phyloP scores from a whole-genome alignment of 2,797 vertebrate species.

The Lagodon rhomboides region DNA sequence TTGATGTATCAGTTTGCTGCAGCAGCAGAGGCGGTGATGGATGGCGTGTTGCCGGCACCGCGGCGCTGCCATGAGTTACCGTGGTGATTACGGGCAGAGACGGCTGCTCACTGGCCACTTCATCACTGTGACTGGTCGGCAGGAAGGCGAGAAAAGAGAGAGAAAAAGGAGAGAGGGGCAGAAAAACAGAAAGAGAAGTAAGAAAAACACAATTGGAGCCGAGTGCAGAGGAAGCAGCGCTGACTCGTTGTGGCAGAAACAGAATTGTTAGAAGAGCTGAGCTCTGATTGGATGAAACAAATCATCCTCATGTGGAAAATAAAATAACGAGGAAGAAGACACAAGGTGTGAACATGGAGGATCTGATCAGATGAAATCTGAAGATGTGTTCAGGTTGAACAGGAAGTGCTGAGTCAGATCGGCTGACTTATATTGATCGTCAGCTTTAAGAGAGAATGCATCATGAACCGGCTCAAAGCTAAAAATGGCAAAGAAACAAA shows the following conservation, averaged over 20 bases:
- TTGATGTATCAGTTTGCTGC: constrained; percentile 78
- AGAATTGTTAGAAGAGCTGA: constrained; percentile 26
- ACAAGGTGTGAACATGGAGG: neutral
- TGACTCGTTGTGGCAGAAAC: constrained; percentile 53
- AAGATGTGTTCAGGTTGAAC: too few relatives aligned
- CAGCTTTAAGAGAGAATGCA: too few relatives aligned
- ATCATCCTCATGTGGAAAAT: neutral
- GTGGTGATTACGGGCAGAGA: constrained; percentile 84
- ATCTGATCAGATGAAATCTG: neutral
- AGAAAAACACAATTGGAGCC: constrained; percentile 65
- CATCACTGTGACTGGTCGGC: constrained; percentile 82
- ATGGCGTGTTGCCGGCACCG: constrained; percentile 70
- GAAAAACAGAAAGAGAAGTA: constrained; percentile 56
- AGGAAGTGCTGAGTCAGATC: neutral
- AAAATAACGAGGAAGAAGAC: neutral
- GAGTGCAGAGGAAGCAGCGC: constrained; percentile 43
- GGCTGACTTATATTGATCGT: neutral
- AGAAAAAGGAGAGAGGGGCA: constrained; percentile 60
- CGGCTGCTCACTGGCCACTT: constrained; percentile 82
- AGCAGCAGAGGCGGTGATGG: constrained; percentile 76
- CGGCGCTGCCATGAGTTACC: constrained; percentile 82
- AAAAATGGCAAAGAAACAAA: neutral
- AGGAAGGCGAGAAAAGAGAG: constrained; percentile 53
- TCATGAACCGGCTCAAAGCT: neutral
- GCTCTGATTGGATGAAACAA: neutral